Conservation (phyloP, 2,888 invertebrate species). For the Laothoe populi region DNA sequence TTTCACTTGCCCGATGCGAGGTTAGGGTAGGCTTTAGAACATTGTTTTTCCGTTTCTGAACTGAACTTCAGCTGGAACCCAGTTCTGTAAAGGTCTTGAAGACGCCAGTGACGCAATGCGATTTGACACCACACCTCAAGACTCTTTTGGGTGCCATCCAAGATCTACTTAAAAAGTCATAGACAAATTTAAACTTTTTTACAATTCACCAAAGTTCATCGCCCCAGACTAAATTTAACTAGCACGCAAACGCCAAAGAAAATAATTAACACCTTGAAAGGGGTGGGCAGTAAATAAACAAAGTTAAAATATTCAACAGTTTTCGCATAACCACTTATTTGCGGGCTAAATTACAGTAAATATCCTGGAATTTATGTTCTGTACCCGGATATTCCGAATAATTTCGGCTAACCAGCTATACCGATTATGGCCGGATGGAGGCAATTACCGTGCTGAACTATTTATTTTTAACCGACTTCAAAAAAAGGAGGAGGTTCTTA, state of each 20-base stretch:
- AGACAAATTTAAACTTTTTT: too few species aligned
- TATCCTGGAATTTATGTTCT: slow-evolving; percentile 26
- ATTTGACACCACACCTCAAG: too few species aligned
- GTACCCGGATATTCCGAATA: slow-evolving; percentile 24
- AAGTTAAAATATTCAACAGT: slow-evolving; percentile 21
- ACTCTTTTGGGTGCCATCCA: too few species aligned
- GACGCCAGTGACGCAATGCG: too few species aligned
- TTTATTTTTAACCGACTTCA: too few species aligned
- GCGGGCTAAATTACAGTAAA: slow-evolving; percentile 21
- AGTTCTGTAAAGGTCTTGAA: too few species aligned
- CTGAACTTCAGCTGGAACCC: too few species aligned
- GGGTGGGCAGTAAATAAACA: background rate
- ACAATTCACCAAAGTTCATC: background rate
- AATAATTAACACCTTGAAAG: background rate
- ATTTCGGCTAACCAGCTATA: slow-evolving; percentile 25
- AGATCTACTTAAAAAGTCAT: too few species aligned
- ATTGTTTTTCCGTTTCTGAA: too few species aligned
- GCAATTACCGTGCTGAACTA: slow-evolving; percentile 17
- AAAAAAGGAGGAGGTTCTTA: too few species aligned
- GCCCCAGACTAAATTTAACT: background rate
- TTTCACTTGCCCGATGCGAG: too few species aligned
- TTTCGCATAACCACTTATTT: slow-evolving; percentile 20
- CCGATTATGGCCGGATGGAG: slow-evolving; percentile 25
- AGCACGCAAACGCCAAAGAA: background rate
- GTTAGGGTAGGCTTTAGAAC: too few species aligned